A percentile compares a stretch with the other conserved stretches of the same genome.
phyloP scores from a whole-genome alignment of 2,113 vertebrate genomes.

The Stictonetta naevosa region DNA sequence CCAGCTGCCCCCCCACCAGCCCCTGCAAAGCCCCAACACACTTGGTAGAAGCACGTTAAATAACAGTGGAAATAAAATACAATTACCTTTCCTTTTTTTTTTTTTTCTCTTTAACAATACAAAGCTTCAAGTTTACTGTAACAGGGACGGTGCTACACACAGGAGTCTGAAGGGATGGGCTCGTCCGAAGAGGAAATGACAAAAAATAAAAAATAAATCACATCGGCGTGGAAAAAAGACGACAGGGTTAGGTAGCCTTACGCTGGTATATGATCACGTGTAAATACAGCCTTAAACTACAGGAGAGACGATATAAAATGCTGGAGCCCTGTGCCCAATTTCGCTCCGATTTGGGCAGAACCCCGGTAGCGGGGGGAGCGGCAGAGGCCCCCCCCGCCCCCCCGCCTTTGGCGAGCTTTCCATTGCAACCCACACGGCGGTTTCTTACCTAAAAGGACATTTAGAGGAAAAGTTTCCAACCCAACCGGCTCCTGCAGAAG shows the following conservation, averaged over 20 bases:
- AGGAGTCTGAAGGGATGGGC: neutral
- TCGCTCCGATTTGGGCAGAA: neutral
- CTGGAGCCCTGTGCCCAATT: neutral
- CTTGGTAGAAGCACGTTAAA: neutral
- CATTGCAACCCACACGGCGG: neutral
- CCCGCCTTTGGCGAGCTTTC: neutral
- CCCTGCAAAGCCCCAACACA: neutral
- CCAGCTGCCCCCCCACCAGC: neutral
- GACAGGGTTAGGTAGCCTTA: neutral
- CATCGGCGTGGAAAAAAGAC: neutral
- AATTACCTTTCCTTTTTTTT: neutral
- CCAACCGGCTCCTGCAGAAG: neutral
- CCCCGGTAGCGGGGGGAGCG: neutral
- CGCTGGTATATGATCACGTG: neutral
- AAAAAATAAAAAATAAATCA: neutral
- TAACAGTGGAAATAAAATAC: neutral
- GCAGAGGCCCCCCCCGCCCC: neutral
- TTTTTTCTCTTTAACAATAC: slow-evolving; percentile 3
- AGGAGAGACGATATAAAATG: neutral
- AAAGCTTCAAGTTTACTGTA: slow-evolving; percentile 65
- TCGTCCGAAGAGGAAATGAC: neutral
- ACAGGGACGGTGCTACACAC: neutral
- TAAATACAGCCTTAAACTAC: slow-evolving; percentile 60
- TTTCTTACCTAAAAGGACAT: neutral
- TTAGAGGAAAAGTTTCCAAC: neutral